Base-by-base conservation (phyloP, 2,797 vertebrate genomes). In the Bradypus variegatus region DNA sequence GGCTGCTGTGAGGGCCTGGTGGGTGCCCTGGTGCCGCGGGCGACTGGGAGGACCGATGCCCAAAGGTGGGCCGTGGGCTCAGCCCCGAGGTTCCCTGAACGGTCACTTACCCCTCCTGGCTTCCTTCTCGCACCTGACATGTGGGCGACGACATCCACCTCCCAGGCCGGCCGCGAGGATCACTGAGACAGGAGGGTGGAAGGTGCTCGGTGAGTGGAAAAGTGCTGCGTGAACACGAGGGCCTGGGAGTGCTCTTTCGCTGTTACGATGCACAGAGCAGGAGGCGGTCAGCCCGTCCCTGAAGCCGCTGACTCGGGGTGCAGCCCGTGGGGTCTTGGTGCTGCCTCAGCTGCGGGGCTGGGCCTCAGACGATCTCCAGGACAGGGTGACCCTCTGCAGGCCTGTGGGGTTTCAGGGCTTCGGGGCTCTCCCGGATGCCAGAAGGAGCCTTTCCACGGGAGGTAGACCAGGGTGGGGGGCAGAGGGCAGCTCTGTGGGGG, bases 181-280 rank as follows among this genome's bases (percentile, higher is more conserved):
- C 33, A 23, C 36, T 36, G 41, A 86, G 86, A 90, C 73, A 50
- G 80, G 77, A 85, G 62, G 62, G 65, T 11, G 2, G 27, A 75
- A 55, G 60, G 36, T 76, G 82, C 89, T 87, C 65, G 18, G 78
- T 23, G 33, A 94, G 45, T 50, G 65, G 92, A 76, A 91, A 92
- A 79, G 25, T 31, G 14, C 14, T 73, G 3, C n/a, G 15, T 41
- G 2, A 64, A 38, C 14, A 3, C 29, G n/a, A 87, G 38, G 65
- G 18, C 48, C 48, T 55, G 6, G 65, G 60, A 31, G n/a, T 55
- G 41, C 80, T 27, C n/a, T 13, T 14, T 84, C 80, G 58, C 72
- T 38, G 55, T 21, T 3, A 58, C n/a, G 2, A 12, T 11, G 23
- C 23, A 1, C 10, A 33, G 15, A 3, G 14, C 2, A 16, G 38